Base-by-base conservation (phyloP, 1,140 invertebrate species). In the Brachionus asplanchnoidis region DNA sequence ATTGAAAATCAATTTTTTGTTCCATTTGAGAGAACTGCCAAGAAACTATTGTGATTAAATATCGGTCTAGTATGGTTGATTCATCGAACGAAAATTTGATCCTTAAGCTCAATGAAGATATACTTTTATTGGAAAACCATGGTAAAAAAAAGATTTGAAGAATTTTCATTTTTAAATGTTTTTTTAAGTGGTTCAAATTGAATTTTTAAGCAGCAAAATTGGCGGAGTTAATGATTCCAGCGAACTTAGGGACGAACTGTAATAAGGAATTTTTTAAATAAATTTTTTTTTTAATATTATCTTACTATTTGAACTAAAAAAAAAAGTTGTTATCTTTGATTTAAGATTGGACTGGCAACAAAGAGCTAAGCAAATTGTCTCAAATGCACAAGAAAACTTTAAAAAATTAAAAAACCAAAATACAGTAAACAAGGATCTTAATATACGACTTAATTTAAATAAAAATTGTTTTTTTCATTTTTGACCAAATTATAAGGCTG, bases 1-100 rank as follows among this genome's bases (percentile, higher is more conserved):
- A 68, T 68, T n/a, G 66, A 68, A 68, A 68, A 68, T 68, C 66
- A 68, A 68, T 68, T 68, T 46, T 60, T 60, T 60, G 53, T 60
- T 60, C n/a, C 53, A 60, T 60, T 60, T 26, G 20, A 60, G 17
- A 17, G 53, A 60, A 1, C 9, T 60, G 17, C 3, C 53, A 60
- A 20, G 5, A 60, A 60, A 9, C 7, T 12, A n/a, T 46, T 46
- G 11, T 11, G 14, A 20, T 60, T 7, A 60, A 60, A 9, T 20
- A 17, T 23, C 23, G 6, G 53, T 60, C 8, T 20, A 60, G n/a
- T 32, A 68, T 68, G 66, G 8, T n/a, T 68, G 66, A 68, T 68
- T 68, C 26, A 20, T 17, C 53, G 17, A 60, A 20, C 32, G 26
- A 68, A 32, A 32, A 32, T 14, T 68, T 23, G 23, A 68, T 68